phyloP scores from a whole-genome alignment of 2,888 invertebrate species.

The Macaria liturata region DNA sequence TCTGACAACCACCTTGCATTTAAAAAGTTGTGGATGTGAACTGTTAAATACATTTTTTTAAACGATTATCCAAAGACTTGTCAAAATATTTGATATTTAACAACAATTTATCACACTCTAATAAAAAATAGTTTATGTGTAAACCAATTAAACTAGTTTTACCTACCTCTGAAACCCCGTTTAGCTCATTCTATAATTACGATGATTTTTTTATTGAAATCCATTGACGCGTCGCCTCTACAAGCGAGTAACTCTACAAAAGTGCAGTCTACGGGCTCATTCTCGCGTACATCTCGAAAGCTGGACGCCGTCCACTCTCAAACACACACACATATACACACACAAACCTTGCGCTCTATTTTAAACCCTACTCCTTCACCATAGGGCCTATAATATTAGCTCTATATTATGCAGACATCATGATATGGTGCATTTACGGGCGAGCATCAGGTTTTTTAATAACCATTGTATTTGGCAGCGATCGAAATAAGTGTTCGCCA shows the following conservation, averaged over 20 bases:
- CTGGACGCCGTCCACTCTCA: slow-evolving; percentile 76
- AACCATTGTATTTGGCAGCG: slow-evolving; percentile 82
- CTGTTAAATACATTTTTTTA: too few relatives aligned
- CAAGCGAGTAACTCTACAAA: slow-evolving; percentile 45
- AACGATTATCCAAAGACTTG: too few relatives aligned
- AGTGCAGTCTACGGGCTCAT: slow-evolving; percentile 60
- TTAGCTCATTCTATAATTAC: too few relatives aligned
- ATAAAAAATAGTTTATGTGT: too few relatives aligned
- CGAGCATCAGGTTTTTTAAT: slow-evolving; percentile 72
- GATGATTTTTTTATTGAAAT: too few relatives aligned
- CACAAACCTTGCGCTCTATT: slow-evolving; percentile 23
- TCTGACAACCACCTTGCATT: too few relatives aligned
- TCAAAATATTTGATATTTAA: too few relatives aligned
- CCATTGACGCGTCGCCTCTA: slow-evolving; percentile 35
- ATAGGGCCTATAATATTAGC: slow-evolving; percentile 25
- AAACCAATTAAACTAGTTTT: too few relatives aligned
- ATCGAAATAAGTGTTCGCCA: slow-evolving; percentile 77
- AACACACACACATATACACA: slow-evolving; percentile 31
- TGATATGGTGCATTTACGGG: slow-evolving; percentile 50
- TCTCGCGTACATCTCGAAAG: slow-evolving; percentile 69
- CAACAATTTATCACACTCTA: too few relatives aligned
- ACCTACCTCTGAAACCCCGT: too few relatives aligned
- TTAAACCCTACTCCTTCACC: slow-evolving; percentile 20
- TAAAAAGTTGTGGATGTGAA: too few relatives aligned
- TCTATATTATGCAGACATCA: slow-evolving; percentile 8